These are phyloP conservation scores for Acleris cristana DNA, from an alignment of 2,888 invertebrate species.

Conservation along the genomic window DNA sequence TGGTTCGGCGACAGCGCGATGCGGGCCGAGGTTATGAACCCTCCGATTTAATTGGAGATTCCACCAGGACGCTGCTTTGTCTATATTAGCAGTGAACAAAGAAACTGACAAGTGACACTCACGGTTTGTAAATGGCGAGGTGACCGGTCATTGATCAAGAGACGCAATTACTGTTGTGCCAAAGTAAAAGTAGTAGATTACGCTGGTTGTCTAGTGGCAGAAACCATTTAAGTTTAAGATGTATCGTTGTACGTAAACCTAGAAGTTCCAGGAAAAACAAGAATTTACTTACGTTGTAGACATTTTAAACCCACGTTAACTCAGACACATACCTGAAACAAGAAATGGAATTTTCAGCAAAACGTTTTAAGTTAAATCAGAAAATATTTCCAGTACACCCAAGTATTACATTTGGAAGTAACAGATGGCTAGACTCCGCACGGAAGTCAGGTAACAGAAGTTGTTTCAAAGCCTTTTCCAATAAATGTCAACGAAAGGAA, in stretches of 20 bases:
- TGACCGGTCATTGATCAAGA: neutral
- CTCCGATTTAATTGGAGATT: conserved; percentile 78
- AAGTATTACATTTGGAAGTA: conserved; percentile 8
- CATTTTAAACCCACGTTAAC: conserved; percentile 1
- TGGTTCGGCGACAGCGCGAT: conserved; percentile 68
- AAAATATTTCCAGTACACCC: conserved; percentile 16
- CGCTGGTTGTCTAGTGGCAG: too few relatives aligned
- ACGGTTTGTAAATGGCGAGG: conserved; percentile 5
- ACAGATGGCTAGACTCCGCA: conserved; percentile 10
- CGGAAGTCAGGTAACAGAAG: conserved; percentile 32
- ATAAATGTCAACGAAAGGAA: conserved; percentile 45
- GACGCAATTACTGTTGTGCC: neutral
- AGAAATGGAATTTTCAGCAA: conserved; percentile 21
- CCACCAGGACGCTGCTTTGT: conserved; percentile 61
- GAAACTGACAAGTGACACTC: conserved; percentile 26
- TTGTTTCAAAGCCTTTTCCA: conserved; percentile 41
- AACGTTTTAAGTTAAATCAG: conserved; percentile 3
- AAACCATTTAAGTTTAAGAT: too few relatives aligned
- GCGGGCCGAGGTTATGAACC: conserved; percentile 76
- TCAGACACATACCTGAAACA: conserved; percentile 50
- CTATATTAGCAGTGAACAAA: conserved; percentile 39
- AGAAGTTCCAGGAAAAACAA: neutral
- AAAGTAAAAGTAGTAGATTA: too few relatives aligned
- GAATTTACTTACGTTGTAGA: conserved; percentile 1
- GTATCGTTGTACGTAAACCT: too few relatives aligned